Evolutionary conservation across 2,797 vertebrate genomes (phyloP), one percentile per base, ranked within the genome.

Genomic region (Anomalospiza imberbis): DNA sequence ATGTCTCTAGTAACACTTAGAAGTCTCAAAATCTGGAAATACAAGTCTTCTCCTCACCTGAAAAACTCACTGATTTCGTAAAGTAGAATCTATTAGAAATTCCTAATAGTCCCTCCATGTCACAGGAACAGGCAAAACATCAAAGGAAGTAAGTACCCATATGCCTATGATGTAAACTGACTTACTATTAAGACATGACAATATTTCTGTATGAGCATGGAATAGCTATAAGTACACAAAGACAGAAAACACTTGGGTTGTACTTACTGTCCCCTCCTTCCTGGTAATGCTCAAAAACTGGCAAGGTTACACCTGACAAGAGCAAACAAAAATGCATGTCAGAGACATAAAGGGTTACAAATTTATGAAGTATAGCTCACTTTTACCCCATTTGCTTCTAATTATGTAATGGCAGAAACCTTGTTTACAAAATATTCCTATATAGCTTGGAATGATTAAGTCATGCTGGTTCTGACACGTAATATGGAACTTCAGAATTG

Each of bases 191-290:
- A 76, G 63, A 55, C 7, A 17, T 7, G 31, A 51, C 16, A 22
- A 16, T 62, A 50, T 18, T 89, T 93, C 75, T 91, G 25, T n/a
- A 40, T 31, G 60, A 66, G 36, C 47, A 26, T 2, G 72, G 26
- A 73, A n/a, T 0, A 72, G 51, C 54, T 8, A 0, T 24, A 58
- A 55, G 53, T 68, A 75, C 11, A 25, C 4, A 6, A 82, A 82
- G 29, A 51, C 4, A 70, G 6, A 89, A 83, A 72, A 74, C 21
- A 58, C 13, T 63, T 44, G 13, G 10, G 54, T 74, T 81, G 76
- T 68, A 99, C 99, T 99, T 98, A 99, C 99, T 99, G 97, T 99
- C 99, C 8, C 99, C 99, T 96, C 99, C 99, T 98, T 99, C 99
- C 80, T 99, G 99, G 96, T 99, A 99, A 97, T 99, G 99, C 93